A percentile compares a stretch with the other conserved stretches of the same genome.
phyloP scores from a whole-genome alignment of 2,113 vertebrate genomes.

The Fulmarus glacialis region DNA sequence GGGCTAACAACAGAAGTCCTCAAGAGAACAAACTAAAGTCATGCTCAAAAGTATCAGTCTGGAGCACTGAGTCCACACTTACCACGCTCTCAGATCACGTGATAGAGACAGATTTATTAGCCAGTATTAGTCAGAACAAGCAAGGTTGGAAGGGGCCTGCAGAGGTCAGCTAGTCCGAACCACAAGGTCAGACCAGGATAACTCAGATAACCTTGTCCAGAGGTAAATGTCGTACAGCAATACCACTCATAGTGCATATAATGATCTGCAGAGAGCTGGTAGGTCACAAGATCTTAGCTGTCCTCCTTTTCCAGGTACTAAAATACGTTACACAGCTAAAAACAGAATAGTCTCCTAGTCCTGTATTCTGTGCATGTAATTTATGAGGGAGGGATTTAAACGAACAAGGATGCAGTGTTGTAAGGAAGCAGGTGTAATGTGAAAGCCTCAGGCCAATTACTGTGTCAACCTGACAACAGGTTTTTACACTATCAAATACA shows the following conservation, averaged over 20 bases:
- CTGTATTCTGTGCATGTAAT: neutral
- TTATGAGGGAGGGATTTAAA: neutral
- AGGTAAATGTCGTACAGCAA: neutral
- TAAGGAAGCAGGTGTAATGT: neutral
- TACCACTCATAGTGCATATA: neutral
- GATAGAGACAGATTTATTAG: neutral
- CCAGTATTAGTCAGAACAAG: neutral
- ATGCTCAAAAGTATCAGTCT: neutral
- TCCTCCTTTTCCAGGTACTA: neutral
- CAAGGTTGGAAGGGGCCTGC: neutral
- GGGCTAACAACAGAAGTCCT: neutral
- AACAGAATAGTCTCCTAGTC: neutral
- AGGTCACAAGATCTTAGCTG: neutral
- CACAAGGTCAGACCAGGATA: neutral
- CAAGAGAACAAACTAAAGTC: neutral
- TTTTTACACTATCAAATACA: neutral
- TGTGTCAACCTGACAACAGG: neutral
- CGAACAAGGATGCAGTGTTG: neutral
- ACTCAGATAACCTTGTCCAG: neutral
- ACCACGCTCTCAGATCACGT: accelerated
- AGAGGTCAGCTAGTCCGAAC: neutral
- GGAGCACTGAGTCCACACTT: neutral
- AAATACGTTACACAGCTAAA: neutral
- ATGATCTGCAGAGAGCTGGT: neutral
- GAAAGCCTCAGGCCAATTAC: neutral